These are phyloP conservation scores for Baronia brevicornis DNA, from an alignment of 2,888 invertebrate genomes.

Conservation along the genomic window DNA sequence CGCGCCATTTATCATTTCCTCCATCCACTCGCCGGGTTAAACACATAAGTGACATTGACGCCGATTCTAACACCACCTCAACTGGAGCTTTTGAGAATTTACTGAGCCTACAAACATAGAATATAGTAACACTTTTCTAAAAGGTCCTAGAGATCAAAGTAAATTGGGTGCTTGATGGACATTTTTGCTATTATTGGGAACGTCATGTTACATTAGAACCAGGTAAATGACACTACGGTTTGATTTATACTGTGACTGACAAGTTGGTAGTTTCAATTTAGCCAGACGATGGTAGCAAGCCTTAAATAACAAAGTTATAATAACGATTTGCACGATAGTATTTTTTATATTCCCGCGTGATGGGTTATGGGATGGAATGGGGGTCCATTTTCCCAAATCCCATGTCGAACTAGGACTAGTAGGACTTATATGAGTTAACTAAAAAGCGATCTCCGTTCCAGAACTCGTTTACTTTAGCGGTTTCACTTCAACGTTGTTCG, in stretches of 20 bases:
- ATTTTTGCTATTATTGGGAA: conserved; percentile 39
- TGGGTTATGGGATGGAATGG: too few relatives aligned
- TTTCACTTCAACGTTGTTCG: too few relatives aligned
- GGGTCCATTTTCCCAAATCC: too few relatives aligned
- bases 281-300: conserved; percentile 21
- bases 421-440: too few relatives aligned
- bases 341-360: too few relatives aligned
- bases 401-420: too few relatives aligned
- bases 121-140: conserved; percentile 26
- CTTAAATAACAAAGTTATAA: too few relatives aligned
- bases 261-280: conserved; percentile 24
- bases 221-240: conserved; percentile 60
- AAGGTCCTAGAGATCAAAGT: conserved; percentile 30
- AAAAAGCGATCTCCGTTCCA: too few relatives aligned
- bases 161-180: conserved; percentile 42
- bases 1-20: conserved; percentile 70
- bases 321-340: too few relatives aligned
- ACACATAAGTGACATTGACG: conserved; percentile 75
- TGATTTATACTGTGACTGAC: conserved; percentile 58
- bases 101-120: conserved; percentile 20
- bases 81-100: conserved; percentile 33
- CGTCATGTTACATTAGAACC: conserved; percentile 54
- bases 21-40: conserved; percentile 74
- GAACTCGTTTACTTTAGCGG: too few relatives aligned
- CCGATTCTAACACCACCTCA: conserved; percentile 45